These are phyloP conservation scores for Apamea crenata DNA, from an alignment of 2,888 invertebrate genomes.

Conservation along the genomic window DNA sequence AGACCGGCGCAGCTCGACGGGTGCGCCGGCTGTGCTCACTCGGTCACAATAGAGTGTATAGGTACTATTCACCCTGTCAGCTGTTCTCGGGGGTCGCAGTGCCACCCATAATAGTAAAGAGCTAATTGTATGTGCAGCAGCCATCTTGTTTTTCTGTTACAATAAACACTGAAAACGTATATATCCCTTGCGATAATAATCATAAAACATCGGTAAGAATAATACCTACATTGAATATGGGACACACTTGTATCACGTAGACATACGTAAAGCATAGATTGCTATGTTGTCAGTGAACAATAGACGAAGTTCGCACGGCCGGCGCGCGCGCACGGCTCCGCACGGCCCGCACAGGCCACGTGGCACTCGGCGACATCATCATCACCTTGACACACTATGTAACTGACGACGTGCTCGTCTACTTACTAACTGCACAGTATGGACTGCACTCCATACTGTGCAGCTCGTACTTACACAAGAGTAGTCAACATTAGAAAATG, in stretches of 20 bases:
- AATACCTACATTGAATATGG: neutral
- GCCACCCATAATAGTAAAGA: neutral
- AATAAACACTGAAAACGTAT: neutral
- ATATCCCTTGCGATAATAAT: neutral
- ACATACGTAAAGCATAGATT: slow-evolving; percentile 9
- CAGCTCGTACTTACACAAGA: neutral
- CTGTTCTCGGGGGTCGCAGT: neutral
- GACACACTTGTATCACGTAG: neutral
- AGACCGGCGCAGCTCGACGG: neutral
- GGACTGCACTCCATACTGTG: too few species aligned
- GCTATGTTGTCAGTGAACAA: slow-evolving; percentile 3
- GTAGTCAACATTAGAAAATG: neutral
- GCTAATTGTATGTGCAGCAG: neutral
- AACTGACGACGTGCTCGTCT: neutral
- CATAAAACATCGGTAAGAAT: neutral
- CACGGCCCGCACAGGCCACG: neutral
- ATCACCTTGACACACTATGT: slow-evolving; percentile 46
- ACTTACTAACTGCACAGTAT: too few species aligned
- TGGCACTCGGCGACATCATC: slow-evolving; percentile 13
- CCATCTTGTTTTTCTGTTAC: slow-evolving; percentile 1
- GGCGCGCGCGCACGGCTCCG: neutral
- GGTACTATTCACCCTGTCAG: neutral
- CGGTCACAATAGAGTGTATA: neutral
- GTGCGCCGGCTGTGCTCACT: neutral
- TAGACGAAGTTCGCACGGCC: slow-evolving; percentile 38